Conservation (phyloP, 2,113 vertebrate species). For the Perca flavescens region DNA sequence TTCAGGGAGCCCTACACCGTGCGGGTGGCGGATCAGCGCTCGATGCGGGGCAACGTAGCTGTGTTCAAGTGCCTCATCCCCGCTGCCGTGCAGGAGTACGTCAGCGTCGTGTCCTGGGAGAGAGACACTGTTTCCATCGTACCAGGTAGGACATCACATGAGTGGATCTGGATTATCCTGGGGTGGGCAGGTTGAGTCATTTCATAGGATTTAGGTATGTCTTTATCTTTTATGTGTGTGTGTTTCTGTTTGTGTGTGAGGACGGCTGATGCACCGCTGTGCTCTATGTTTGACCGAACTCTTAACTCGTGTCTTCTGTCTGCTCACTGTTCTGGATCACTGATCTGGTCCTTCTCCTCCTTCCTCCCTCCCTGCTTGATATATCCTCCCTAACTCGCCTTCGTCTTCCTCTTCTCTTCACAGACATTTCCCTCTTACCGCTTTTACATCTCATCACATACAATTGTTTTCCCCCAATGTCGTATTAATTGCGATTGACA, state of each 20-base stretch:
- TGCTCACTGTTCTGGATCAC: constrained; percentile 83
- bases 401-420: constrained; percentile 18
- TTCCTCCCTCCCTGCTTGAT: constrained; percentile 6
- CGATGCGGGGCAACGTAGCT: constrained; percentile 98
- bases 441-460: constrained; percentile 34
- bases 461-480: constrained; percentile 10
- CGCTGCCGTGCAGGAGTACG: constrained; percentile 97
- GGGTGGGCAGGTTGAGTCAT: constrained; percentile 2
- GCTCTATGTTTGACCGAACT: constrained; percentile 71
- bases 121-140: constrained; percentile 98
- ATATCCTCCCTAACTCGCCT: constrained; percentile 27
- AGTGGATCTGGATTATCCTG: neutral
- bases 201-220: constrained; percentile 33
- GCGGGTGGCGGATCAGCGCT: constrained; percentile 98
- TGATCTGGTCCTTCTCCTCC: constrained; percentile 57
- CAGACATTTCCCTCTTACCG: constrained; percentile 17
- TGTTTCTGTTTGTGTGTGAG: constrained; percentile 20
- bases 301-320: constrained; percentile 78
- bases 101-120: constrained; percentile 99
- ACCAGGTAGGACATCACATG: constrained; percentile 89
- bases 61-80: constrained; percentile 99
- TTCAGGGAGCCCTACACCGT: constrained; percentile 99
- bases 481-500: constrained; percentile 58
- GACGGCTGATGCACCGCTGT: constrained; percentile 44
- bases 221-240: constrained; percentile 21